phyloP scores from a whole-genome alignment of 2,113 vertebrate species.

The Sprattus sprattus region DNA sequence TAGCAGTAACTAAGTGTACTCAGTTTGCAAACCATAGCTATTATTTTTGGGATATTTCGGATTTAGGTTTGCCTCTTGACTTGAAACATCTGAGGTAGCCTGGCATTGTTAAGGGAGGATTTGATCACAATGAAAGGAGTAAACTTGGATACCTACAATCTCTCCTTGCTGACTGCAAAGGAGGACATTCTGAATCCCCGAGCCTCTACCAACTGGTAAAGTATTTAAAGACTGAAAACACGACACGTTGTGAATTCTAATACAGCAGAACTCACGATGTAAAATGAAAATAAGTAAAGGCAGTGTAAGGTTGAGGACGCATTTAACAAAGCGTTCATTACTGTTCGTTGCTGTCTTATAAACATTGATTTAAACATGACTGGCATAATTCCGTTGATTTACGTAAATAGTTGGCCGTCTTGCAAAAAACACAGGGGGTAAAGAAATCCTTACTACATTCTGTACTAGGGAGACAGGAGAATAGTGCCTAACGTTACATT shows the following conservation, averaged over 20 bases:
- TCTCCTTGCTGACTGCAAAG: constrained; percentile 79
- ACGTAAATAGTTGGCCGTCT: constrained; percentile 10
- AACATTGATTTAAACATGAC: not conserved
- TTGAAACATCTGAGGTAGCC: constrained; percentile 14
- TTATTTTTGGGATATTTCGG: not conserved
- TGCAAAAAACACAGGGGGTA: not conserved
- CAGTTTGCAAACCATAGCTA: not conserved
- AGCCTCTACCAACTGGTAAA: constrained; percentile 79
- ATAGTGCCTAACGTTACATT: not conserved
- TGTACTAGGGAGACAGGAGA: not conserved
- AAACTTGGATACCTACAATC: constrained; percentile 78
- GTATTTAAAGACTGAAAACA: not conserved
- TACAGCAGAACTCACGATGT: too few relatives aligned
- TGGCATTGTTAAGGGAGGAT: constrained; percentile 33
- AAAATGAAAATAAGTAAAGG: not conserved
- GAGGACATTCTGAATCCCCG: constrained; percentile 79
- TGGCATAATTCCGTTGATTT: not conserved
- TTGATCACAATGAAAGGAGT: constrained; percentile 65
- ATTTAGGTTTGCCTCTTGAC: constrained; percentile 2
- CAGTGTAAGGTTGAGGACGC: not conserved
- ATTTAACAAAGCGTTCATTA: not conserved
- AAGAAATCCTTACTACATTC: not conserved
- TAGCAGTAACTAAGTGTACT: not conserved
- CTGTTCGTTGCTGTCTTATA: not conserved
- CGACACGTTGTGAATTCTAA: not conserved